A percentile compares a stretch with the other conserved stretches of the same genome.
Evolutionary conservation across 2,888 invertebrate genomes (phyloP).

Genomic region (Onchidella celtica): DNA sequence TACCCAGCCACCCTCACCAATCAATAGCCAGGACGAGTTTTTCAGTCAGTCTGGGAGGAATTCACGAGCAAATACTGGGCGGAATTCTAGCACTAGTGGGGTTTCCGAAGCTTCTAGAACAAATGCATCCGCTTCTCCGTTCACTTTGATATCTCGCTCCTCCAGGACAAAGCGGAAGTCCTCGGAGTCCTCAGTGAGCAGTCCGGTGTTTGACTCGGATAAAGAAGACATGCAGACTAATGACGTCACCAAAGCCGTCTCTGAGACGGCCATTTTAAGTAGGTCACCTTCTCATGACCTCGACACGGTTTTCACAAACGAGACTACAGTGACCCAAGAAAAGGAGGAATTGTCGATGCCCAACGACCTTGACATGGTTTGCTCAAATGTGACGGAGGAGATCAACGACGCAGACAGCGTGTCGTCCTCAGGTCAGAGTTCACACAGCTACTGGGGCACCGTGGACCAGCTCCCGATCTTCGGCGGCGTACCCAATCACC

Average conservation of each 20-base stretch:
- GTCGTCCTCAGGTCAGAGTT: background rate
- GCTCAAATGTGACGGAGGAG: slow-evolving; percentile 7
- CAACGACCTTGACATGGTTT: slow-evolving; percentile 39
- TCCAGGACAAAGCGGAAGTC: background rate
- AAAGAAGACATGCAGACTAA: too few relatives aligned
- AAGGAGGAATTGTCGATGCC: too few relatives aligned
- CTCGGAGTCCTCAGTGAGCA: too few relatives aligned
- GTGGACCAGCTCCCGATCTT: slow-evolving; percentile 9
- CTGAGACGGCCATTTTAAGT: background rate
- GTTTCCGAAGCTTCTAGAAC: background rate
- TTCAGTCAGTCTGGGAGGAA: background rate
- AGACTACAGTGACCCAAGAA: too few relatives aligned
- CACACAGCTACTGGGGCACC: slow-evolving; percentile 27
- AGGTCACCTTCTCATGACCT: too few relatives aligned
- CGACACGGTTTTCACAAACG: too few relatives aligned
- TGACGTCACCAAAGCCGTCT: background rate
- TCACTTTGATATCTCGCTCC: background rate
- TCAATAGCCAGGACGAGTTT: slow-evolving; percentile 4
- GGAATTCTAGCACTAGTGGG: too few relatives aligned
- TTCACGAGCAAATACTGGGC: background rate
- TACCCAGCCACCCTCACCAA: too few relatives aligned
- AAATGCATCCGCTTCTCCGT: background rate
- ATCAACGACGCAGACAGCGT: background rate
- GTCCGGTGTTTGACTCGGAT: too few relatives aligned
- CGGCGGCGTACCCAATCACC: too few relatives aligned